A percentile compares a stretch with the other conserved stretches of the same genome.
Conservation (phyloP, 2,888 invertebrate genomes). For the Eutolmus rufibarbis region DNA sequence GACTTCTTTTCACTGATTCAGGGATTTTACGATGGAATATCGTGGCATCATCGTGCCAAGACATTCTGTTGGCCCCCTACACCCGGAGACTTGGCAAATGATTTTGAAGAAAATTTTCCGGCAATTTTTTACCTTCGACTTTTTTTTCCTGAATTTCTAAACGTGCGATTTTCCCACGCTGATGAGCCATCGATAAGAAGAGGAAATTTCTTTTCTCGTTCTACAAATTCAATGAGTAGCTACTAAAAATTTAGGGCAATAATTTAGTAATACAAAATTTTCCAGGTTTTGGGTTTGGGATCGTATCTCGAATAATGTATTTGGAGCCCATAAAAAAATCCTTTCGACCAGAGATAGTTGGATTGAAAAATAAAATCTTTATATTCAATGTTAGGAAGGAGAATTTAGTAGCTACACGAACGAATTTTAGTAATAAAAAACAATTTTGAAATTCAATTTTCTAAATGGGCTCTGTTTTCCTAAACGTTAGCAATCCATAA, state of each 20-base stretch:
- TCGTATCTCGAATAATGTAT: not conserved
- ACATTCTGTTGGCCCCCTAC: slow-evolving; percentile 33
- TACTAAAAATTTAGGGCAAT: not conserved
- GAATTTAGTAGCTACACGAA: not conserved
- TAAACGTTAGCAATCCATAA: no score
- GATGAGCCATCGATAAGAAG: not conserved
- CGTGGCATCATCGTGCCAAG: slow-evolving; percentile 18
- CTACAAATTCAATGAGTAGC: not conserved
- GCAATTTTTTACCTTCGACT: not conserved
- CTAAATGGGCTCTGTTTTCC: not conserved
- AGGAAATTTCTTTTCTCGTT: not conserved
- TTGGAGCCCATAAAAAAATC: not conserved
- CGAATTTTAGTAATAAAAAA: not conserved
- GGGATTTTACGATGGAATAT: slow-evolving; percentile 14
- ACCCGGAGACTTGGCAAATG: slow-evolving; percentile 33
- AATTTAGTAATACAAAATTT: not conserved
- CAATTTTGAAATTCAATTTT: no score
- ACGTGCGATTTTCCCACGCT: not conserved
- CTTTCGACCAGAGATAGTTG: not conserved
- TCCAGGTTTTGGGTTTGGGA: not conserved
- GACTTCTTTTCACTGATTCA: slow-evolving; percentile 23
- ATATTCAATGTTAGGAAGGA: not conserved
- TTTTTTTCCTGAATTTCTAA: not conserved
- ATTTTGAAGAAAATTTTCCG: slow-evolving; percentile 31
- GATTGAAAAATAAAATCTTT: not conserved